Conservation (phyloP, 2,888 invertebrate genomes). For the Acholoe squamosa region DNA sequence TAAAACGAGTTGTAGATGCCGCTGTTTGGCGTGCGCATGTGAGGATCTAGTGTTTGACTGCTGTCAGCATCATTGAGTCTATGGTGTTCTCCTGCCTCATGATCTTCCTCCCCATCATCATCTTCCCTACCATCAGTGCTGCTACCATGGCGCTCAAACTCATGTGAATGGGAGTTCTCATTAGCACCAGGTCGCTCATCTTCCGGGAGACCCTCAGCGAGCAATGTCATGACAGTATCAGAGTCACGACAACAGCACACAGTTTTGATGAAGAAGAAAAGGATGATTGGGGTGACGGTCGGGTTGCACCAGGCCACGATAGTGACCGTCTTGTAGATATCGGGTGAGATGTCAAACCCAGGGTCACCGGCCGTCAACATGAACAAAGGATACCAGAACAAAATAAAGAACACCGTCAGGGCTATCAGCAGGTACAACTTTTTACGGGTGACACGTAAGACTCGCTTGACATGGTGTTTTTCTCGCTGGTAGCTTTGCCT, state of each 20-base stretch:
- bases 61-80: background rate
- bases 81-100: slow-evolving; percentile 12
- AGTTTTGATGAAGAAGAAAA: slow-evolving; percentile 73
- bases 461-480: slow-evolving; percentile 67
- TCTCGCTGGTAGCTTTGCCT: slow-evolving; percentile 65
- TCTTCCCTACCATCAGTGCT: slow-evolving; percentile 38
- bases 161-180: background rate
- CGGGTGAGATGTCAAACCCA: slow-evolving; percentile 74
- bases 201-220: slow-evolving; percentile 14
- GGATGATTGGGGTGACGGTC: slow-evolving; percentile 80
- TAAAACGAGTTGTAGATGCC: slow-evolving; percentile 59
- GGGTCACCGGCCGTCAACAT: slow-evolving; percentile 88
- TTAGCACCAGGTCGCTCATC: background rate
- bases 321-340: slow-evolving; percentile 81
- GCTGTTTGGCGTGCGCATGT: background rate
- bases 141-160: background rate
- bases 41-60: background rate
- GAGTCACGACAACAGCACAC: slow-evolving; percentile 65
- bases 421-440: slow-evolving; percentile 71
- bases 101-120: slow-evolving; percentile 39
- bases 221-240: slow-evolving; percentile 61
- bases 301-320: slow-evolving; percentile 82
- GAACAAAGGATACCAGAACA: slow-evolving; percentile 96
- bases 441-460: slow-evolving; percentile 67
- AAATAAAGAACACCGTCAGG: slow-evolving; percentile 86